phyloP scores from a whole-genome alignment of 2,113 vertebrate species.

The Prochilodus magdalenae region DNA sequence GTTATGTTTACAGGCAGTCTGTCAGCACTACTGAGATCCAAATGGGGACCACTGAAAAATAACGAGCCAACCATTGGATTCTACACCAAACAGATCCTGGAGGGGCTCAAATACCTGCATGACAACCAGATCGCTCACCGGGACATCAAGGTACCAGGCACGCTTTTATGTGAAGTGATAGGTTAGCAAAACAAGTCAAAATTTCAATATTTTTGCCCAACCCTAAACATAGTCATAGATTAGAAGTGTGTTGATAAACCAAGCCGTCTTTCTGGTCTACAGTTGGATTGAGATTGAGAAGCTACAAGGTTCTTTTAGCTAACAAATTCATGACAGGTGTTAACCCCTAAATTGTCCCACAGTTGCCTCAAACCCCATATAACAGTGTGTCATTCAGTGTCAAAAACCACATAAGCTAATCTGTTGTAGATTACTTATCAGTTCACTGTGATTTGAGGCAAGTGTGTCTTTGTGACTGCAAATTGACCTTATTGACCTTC shows the following conservation, averaged over 20 bases:
- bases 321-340: too few relatives aligned
- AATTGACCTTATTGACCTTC: too few relatives aligned
- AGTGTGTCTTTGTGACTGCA: too few relatives aligned
- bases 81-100: conserved; percentile 97
- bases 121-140: conserved; percentile 98
- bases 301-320: too few relatives aligned
- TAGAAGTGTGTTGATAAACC: too few relatives aligned
- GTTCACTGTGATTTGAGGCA: too few relatives aligned
- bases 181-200: neutral
- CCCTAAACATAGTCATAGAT: too few relatives aligned
- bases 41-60: conserved; percentile 98
- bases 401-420: neutral
- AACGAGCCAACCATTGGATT: conserved; percentile 98
- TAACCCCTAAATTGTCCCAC: neutral
- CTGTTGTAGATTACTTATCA: too few relatives aligned
- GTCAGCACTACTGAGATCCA: conserved; percentile 94
- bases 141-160: conserved; percentile 90
- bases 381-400: too few relatives aligned
- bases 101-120: conserved; percentile 97
- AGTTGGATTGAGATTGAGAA: too few relatives aligned
- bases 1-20: conserved; percentile 85
- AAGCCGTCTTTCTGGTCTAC: too few relatives aligned
- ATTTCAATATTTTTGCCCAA: too few relatives aligned
- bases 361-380: neutral
- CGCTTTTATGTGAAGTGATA: neutral